Evolutionary conservation across 2,797 vertebrate genomes (phyloP).

Genomic region (Alcedo quadribrachys): DNA sequence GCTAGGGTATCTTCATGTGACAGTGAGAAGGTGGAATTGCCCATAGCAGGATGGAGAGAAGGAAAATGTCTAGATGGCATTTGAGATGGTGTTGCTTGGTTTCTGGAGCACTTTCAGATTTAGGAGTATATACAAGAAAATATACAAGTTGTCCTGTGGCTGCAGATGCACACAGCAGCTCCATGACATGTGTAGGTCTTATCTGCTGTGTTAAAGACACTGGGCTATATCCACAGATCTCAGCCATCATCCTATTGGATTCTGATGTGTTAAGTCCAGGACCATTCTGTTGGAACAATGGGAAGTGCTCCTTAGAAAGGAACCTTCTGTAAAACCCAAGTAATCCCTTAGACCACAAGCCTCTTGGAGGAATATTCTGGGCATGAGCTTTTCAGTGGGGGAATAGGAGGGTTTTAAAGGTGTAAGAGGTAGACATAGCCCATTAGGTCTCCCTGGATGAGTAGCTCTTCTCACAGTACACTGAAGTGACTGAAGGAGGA

Average conservation of each 20-base stretch:
- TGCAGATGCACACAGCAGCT: not conserved
- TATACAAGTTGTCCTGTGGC: accelerated
- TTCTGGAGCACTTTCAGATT: not conserved
- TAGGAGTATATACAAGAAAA: not conserved
- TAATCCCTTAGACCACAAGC: not conserved
- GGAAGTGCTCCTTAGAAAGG: not conserved
- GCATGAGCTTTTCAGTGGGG: not conserved
- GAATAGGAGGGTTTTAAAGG: constrained; percentile 23
- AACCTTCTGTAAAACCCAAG: not conserved
- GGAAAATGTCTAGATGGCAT: not conserved
- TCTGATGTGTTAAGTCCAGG: not conserved
- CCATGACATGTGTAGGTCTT: not conserved
- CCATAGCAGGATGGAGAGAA: not conserved
- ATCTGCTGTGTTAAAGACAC: not conserved
- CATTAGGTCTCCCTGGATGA: constrained; percentile 55
- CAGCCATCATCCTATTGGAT: not conserved
- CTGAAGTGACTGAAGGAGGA: constrained; percentile 44
- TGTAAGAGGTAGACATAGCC: constrained; percentile 17
- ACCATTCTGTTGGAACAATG: not conserved
- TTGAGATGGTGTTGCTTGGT: not conserved
- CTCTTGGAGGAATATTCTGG: not conserved
- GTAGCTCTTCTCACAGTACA: constrained; percentile 15
- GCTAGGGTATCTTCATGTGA: not conserved
- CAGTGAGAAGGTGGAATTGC: not conserved
- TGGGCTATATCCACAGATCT: not conserved